Evolutionary conservation across 2,797 vertebrate genomes (phyloP).

Genomic region (Manis javanica): DNA sequence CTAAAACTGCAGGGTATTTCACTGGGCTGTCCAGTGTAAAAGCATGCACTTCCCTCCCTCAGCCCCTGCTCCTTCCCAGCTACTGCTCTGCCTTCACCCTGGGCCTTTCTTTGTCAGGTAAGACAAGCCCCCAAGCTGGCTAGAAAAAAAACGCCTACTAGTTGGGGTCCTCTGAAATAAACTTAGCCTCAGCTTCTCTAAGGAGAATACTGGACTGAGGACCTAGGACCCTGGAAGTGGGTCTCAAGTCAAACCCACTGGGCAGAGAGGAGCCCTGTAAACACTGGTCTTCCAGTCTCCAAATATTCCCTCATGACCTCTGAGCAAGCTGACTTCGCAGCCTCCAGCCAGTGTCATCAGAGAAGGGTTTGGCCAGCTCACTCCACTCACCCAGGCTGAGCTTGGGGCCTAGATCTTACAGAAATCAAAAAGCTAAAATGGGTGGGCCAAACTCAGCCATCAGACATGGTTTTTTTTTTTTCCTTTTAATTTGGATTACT

Average conservation of each 20-base stretch:
- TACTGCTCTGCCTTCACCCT: neutral
- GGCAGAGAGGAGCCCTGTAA: neutral
- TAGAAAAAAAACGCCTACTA: neutral
- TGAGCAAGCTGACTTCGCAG: neutral
- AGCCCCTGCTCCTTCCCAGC: neutral
- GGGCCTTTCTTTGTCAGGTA: neutral
- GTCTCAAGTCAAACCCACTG: neutral
- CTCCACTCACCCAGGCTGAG: neutral
- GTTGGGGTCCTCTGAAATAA: constrained; percentile 30
- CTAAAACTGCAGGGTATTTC: neutral
- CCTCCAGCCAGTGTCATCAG: neutral
- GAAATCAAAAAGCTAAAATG: neutral
- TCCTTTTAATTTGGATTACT: constrained; percentile 33
- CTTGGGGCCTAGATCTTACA: neutral
- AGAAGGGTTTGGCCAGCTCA: neutral
- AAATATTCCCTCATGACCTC: neutral
- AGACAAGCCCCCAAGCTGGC: neutral
- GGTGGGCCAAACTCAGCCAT: neutral
- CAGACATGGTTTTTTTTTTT: neutral
- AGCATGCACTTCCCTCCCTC: neutral
- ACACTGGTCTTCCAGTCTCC: neutral
- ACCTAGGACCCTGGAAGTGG: neutral
- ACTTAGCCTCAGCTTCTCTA: neutral
- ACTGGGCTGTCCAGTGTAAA: neutral
- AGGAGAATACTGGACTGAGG: neutral